Base-by-base conservation (phyloP, 2,797 vertebrate genomes). In the Pangasius larnaudii region DNA sequence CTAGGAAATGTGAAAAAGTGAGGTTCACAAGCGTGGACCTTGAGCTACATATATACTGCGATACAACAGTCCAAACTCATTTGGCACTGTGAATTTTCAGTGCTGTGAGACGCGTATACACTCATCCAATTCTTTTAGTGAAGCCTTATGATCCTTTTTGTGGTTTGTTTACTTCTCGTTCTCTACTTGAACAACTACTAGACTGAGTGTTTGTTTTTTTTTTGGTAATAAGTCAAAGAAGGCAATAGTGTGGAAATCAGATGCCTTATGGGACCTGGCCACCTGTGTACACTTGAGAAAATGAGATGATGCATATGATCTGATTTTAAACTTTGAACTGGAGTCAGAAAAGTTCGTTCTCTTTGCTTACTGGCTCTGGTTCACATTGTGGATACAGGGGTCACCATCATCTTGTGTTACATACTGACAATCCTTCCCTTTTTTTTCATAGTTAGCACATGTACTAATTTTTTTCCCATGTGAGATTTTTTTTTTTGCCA, bases 151-250 rank as follows among this genome's bases (percentile, higher is more conserved):
- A 53, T 84, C 36, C n/a, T 84, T 67, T 65, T 61, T 24, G 24
- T 86, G 46, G 51, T 58, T 85, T 75, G 87, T 90, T 90, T 89
- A 92, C 88, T 78, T 85, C 88, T 86, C n/a, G 61, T 84, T 83
- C 85, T 77, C 22, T 89, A 88, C 88, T 89, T 85, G 77, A 89
- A 84, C 51, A 82, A 85, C 61, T 78, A 39, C 56, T 81, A 85
- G 65, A 83, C 18, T 89, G 14, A 30, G 56, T 71, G 46, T 46
- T 46, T 56, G 2, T 49, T 49, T 1, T 84, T 80, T 78, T 80
- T 80, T 1, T 1, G 5, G 33, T 39, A 59, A 33, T 59, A 27
- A 33, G 33, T 80, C 22, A 80, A 80, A 42, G 33, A 84, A 30
- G 82, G 69, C 53, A 33, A 59, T 88, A 84, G 18, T 36, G n/a